These are phyloP conservation scores for Acinonyx jubatus DNA, from an alignment of 2,113 vertebrate genomes.

Conservation along the genomic window DNA sequence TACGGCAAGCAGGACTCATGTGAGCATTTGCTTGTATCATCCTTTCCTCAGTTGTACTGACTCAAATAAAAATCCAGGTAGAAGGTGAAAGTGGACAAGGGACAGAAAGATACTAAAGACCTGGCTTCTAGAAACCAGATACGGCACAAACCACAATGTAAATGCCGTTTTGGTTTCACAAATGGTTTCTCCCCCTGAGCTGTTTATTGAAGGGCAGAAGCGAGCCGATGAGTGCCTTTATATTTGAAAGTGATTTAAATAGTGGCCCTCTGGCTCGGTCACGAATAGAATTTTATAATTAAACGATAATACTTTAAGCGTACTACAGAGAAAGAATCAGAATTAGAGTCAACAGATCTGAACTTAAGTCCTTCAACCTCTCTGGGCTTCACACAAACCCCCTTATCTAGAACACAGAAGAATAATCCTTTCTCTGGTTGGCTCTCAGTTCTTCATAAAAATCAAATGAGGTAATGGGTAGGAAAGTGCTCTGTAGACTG, in stretches of 20 bases:
- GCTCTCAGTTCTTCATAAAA: conserved; percentile 23
- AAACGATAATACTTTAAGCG: not conserved
- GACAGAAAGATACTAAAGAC: not conserved
- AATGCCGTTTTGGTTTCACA: conserved; percentile 55
- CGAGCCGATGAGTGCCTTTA: not conserved
- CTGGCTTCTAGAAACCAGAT: conserved; percentile 38
- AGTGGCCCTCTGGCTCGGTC: not conserved
- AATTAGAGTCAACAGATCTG: not conserved
- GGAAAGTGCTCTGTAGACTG: not conserved
- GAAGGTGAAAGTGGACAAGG: not conserved
- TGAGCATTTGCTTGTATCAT: not conserved
- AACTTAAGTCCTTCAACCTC: not conserved
- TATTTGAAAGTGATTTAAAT: not conserved
- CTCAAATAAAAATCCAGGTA: conserved; percentile 1
- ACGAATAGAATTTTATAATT: not conserved
- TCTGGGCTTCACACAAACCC: not conserved
- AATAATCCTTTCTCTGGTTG: not conserved
- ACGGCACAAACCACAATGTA: not conserved
- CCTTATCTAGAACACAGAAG: not conserved
- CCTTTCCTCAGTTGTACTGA: not conserved
- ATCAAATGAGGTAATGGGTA: not conserved
- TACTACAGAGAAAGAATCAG: not conserved
- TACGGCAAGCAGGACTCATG: not conserved
- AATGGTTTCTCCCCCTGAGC: not conserved
- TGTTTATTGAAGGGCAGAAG: not conserved